Base-by-base conservation (phyloP, 2,888 invertebrate species). In the Maniola hyperantus region DNA sequence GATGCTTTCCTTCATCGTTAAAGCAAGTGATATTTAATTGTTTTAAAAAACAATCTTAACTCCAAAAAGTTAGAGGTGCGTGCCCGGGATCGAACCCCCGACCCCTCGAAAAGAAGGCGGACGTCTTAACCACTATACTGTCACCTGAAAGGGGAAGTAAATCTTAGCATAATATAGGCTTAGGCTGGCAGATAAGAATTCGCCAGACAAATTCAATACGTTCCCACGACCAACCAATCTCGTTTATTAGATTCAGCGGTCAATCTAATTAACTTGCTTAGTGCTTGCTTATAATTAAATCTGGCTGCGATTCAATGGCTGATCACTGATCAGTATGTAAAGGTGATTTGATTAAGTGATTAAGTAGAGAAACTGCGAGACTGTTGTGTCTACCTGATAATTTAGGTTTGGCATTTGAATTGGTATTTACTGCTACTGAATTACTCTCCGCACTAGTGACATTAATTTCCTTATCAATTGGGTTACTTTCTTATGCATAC, bases 261-360 rank as follows among this genome's bases (percentile, higher is more conserved):
- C 79, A 77, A 81, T 83, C 82, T 84, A 86, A 85, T 87, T 84
- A 84, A 84, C 60, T 60, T 60, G 50, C 46, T 46, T 46, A n/a
- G 46, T 46, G 46, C 81, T 81, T 78, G 80, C 80, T 77, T 70
- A 79, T 81, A 83, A 84, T 84, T 84, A 82, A 84, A 81, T 77
- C 80, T 79, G 69, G 71, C 67, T 54, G 65, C 64, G 59, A 54
- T 67, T 67, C 64, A 64, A 58, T 62, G 42, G 53, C 57, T 54
- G 53, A 67, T 67, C 67, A 42, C 57, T 54, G 53, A 67, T 67
- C 67, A 42, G 53, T 44, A 60, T 36, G 60, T 44, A 46, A 20
- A 58, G 50, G 34, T 63, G 34, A 58, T 63, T 66, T 63, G 57
- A 68, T 67, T 58, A 53, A 63, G 62, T 67, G 60, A 68, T 67